These are phyloP conservation scores for Drosophila diplacantha DNA, from an alignment of 2,888 invertebrate species.

Conservation along the genomic window DNA sequence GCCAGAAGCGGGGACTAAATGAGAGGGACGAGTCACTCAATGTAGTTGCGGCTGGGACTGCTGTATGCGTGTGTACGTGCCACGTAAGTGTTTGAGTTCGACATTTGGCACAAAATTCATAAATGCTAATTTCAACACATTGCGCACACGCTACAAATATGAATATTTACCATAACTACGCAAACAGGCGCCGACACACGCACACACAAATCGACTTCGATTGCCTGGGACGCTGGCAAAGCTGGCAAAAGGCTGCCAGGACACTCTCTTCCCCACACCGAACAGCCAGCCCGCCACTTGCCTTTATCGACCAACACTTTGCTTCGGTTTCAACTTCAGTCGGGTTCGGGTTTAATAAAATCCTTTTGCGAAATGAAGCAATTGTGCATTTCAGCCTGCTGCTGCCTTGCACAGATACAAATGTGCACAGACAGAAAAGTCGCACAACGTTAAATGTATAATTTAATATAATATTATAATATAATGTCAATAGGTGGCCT, in stretches of 20 bases:
- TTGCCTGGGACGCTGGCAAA: slow-evolving; percentile 36
- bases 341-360: slow-evolving; percentile 65
- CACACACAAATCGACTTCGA: slow-evolving; percentile 45
- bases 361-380: slow-evolving; percentile 69
- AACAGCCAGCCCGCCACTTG: slow-evolving; percentile 29
- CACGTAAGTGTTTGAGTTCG: slow-evolving; percentile 56
- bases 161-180: slow-evolving; percentile 72
- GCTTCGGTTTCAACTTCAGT: slow-evolving; percentile 54
- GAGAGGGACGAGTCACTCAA: slow-evolving; percentile 49
- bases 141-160: slow-evolving; percentile 72
- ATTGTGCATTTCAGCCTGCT: slow-evolving; percentile 60
- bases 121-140: slow-evolving; percentile 76
- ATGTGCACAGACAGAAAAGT: slow-evolving; percentile 10
- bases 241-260: slow-evolving; percentile 31
- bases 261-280: slow-evolving; percentile 19
- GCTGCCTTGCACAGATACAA: slow-evolving; percentile 48
- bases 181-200: slow-evolving; percentile 43
- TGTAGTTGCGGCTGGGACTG: slow-evolving; percentile 31
- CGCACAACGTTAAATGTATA: not conserved
- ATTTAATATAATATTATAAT: not conserved
- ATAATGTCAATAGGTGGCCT: not conserved
- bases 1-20: slow-evolving; percentile 41
- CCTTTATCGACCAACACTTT: slow-evolving; percentile 56
- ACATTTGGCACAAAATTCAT: slow-evolving; percentile 75
- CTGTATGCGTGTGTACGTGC: slow-evolving; percentile 33